Percentiles rank a stretch among this genome's conserved stretches.
phyloP scores from a whole-genome alignment of 2,888 invertebrate species.

The Ferrisia virgata region DNA sequence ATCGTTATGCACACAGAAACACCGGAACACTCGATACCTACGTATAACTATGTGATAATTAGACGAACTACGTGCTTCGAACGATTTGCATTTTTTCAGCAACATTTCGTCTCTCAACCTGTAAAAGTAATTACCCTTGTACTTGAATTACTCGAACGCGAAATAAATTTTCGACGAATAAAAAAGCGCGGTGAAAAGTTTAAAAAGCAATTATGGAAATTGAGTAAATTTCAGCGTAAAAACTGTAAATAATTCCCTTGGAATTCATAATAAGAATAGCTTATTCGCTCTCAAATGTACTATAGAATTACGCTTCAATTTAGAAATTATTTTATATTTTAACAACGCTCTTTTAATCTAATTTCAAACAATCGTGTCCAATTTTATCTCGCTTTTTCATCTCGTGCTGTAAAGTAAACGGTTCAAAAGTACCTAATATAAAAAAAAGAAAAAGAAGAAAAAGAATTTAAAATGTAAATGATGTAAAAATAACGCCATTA shows the following conservation, averaged over 20 bases:
- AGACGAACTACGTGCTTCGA: background rate
- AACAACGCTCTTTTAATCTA: background rate
- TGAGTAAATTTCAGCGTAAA: slow-evolving; percentile 6
- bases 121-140: background rate
- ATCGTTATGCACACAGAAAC: no score
- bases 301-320: background rate
- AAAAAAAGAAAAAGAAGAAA: background rate
- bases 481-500: background rate
- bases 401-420: background rate
- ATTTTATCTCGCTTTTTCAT: background rate
- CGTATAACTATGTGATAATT: background rate
- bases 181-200: background rate
- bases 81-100: background rate
- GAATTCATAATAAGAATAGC: slow-evolving; percentile 2
- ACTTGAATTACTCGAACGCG: background rate
- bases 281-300: background rate
- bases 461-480: background rate
- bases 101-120: background rate
- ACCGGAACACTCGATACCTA: background rate
- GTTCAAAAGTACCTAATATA: no score
- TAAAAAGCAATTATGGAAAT: slow-evolving; percentile 30
- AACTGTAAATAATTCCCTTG: slow-evolving; percentile 19
- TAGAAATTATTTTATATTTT: slow-evolving; percentile 18
- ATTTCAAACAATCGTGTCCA: background rate
- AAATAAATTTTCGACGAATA: background rate